Evolutionary conservation across 2,888 invertebrate species (phyloP).

Genomic region (Cosmorhoe ocellata): DNA sequence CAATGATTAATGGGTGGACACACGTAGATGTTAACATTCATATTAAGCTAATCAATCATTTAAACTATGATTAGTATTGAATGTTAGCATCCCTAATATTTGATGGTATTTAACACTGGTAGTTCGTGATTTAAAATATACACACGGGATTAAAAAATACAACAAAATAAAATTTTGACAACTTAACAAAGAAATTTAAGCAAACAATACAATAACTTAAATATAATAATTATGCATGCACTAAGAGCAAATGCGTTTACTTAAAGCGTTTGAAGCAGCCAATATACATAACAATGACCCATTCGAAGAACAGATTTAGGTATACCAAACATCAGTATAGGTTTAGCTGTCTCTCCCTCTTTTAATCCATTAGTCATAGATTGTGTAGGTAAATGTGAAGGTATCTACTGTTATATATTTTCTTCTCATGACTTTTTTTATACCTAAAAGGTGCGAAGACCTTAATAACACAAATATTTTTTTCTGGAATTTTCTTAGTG

Average conservation of each 20-base stretch:
- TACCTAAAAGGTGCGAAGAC: too few relatives aligned
- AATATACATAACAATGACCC: slow-evolving; percentile 57
- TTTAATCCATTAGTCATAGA: too few relatives aligned
- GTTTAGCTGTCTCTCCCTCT: too few relatives aligned
- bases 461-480: too few relatives aligned
- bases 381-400: too few relatives aligned
- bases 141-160: slow-evolving; percentile 23
- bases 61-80: slow-evolving; percentile 28
- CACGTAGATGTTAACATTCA: slow-evolving; percentile 62
- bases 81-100: slow-evolving; percentile 43
- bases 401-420: too few relatives aligned
- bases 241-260: slow-evolving; percentile 31
- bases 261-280: slow-evolving; percentile 46
- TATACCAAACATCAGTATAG: too few relatives aligned
- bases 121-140: slow-evolving; percentile 38
- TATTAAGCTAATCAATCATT: neutral
- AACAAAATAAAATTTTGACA: slow-evolving; percentile 32
- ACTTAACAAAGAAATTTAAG: slow-evolving; percentile 20
- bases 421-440: too few relatives aligned
- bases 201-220: slow-evolving; percentile 28
- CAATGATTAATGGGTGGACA: slow-evolving; percentile 69
- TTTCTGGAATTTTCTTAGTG: too few relatives aligned
- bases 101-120: slow-evolving; percentile 68
- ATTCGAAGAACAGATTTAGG: too few relatives aligned
- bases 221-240: slow-evolving; percentile 33